These are phyloP conservation scores for Noctua fimbriata DNA, from an alignment of 2,888 invertebrate species.

Conservation along the genomic window DNA sequence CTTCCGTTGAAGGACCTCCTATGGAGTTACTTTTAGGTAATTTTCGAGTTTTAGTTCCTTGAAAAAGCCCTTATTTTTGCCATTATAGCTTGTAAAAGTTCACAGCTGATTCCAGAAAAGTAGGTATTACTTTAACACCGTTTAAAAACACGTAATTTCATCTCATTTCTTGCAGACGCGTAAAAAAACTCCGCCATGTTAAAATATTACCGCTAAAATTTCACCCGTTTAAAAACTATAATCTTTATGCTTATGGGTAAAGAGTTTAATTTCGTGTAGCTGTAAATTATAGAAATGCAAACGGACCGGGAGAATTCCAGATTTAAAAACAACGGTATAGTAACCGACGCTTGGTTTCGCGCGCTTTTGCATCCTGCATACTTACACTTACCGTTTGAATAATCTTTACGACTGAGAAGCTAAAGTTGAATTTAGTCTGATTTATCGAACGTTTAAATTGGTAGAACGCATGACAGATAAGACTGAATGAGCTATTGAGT, in stretches of 20 bases:
- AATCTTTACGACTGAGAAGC: neutral
- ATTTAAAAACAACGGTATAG: conserved; percentile 79
- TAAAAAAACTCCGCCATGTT: conserved; percentile 31
- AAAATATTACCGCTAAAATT: conserved; percentile 53
- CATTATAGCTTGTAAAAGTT: neutral
- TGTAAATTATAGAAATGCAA: conserved; percentile 44
- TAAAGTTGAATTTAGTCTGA: conserved; percentile 39
- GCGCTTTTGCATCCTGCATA: conserved; percentile 62
- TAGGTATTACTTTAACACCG: conserved; percentile 1
- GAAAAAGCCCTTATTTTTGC: neutral
- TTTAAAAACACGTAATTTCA: conserved; percentile 50
- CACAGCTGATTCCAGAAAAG: conserved; percentile 37
- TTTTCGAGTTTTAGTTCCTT: neutral
- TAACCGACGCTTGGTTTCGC: conserved; percentile 67
- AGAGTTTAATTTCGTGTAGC: conserved; percentile 46
- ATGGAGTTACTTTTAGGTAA: conserved; percentile 4
- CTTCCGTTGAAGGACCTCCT: conserved; percentile 44
- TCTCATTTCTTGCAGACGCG: conserved; percentile 44
- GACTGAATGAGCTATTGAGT: conserved; percentile 63
- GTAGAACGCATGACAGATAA: conserved; percentile 57
- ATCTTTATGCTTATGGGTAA: fast-evolving
- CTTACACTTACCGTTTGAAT: conserved; percentile 24
- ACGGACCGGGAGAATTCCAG: conserved; percentile 78
- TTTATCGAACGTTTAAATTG: neutral
- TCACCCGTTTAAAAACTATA: conserved; percentile 9